These are phyloP conservation scores for Ametastegia equiseti DNA, from an alignment of 2,888 invertebrate species.

Conservation along the genomic window DNA sequence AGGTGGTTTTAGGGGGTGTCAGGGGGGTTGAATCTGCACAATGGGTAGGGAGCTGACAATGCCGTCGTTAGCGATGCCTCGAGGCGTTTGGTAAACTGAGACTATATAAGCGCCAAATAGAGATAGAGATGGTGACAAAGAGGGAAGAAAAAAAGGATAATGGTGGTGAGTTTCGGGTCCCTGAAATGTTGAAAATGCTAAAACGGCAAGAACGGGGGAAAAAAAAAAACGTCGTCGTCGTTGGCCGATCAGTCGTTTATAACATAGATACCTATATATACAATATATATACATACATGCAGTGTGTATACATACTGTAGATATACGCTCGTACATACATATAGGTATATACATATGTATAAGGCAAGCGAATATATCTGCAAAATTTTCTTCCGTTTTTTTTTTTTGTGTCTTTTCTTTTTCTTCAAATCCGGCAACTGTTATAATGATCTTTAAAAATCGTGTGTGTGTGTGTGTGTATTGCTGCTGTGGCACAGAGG, in stretches of 20 bases:
- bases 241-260: background rate
- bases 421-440: background rate
- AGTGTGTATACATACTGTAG: no score
- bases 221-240: background rate
- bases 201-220: background rate
- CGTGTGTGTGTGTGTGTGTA: no score
- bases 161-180: background rate
- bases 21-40: conserved; percentile 67
- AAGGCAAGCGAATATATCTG: no score
- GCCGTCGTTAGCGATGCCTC: conserved; percentile 74
- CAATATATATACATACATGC: no score
- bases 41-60: conserved; percentile 72
- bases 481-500: background rate
- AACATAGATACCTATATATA: background rate
- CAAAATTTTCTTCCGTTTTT: no score
- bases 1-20: background rate
- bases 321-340: background rate
- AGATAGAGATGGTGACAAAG: background rate
- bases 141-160: background rate
- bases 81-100: conserved; percentile 59
- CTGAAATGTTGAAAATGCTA: conserved; percentile 12
- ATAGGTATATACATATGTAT: background rate
- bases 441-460: conserved; percentile 18
- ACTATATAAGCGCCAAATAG: conserved; percentile 42
- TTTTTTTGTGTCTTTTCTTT: background rate